phyloP scores from a whole-genome alignment of 2,113 vertebrate species.

The Platichthys stellatus region DNA sequence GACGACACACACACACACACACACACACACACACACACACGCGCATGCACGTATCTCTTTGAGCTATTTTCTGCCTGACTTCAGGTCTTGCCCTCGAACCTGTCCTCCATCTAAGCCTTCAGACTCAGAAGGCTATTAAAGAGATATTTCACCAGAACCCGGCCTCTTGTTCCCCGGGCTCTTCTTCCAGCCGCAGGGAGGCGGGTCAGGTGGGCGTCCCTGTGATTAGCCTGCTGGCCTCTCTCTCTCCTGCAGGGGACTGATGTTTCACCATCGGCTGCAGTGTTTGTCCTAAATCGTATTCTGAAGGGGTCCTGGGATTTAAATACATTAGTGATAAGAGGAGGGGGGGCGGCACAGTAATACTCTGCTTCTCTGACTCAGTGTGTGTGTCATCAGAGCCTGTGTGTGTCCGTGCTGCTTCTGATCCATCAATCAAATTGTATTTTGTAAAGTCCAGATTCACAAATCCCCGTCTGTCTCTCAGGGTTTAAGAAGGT shows the following conservation, averaged over 20 bases:
- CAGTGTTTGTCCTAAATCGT: no score
- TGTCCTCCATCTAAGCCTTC: conserved; percentile 40
- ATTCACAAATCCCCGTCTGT: no score
- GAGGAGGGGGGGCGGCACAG: no score
- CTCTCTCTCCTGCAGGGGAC: not conserved
- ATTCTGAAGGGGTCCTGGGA: no score
- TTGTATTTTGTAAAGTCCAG: no score
- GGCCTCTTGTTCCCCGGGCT: conserved; percentile 16
- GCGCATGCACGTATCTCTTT: conserved; percentile 17
- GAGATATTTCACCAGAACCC: conserved; percentile 40
- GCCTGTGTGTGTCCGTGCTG: no score
- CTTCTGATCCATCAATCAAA: no score
- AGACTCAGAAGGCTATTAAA: conserved; percentile 36
- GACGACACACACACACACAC: conserved; percentile 17
- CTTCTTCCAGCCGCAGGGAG: conserved; percentile 20
- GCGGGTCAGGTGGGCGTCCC: not conserved
- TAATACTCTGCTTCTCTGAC: no score
- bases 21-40: conserved; percentile 26
- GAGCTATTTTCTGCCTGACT: conserved; percentile 58
- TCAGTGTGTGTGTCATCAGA: no score
- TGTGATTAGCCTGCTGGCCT: no score
- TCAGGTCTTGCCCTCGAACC: conserved; percentile 51
- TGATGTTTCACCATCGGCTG: conserved; percentile 7
- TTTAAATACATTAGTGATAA: no score
- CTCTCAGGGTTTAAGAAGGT: no score